Evolutionary conservation across 2,797 vertebrate genomes (phyloP).

Genomic region (Echiichthys vipera): DNA sequence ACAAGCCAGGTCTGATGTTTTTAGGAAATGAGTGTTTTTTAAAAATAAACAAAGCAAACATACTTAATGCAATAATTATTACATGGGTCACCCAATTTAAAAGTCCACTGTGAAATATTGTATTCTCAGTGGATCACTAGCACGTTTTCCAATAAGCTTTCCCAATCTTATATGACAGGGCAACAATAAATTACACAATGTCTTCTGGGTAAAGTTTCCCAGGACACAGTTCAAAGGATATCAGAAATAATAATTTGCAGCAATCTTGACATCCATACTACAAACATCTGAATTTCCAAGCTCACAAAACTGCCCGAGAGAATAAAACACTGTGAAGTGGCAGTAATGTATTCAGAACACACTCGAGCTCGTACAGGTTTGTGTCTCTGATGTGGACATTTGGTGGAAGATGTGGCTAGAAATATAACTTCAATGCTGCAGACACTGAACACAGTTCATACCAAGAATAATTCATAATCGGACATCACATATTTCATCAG

Average conservation of each 20-base stretch:
- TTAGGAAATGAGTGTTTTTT: not conserved
- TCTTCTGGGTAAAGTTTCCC: not conserved
- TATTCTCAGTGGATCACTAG: not conserved
- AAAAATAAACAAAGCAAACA: not conserved
- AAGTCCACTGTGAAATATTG: not conserved
- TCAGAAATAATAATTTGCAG: constrained; percentile 17
- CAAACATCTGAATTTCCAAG: not conserved
- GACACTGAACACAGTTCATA: constrained; percentile 12
- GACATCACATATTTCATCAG: constrained; percentile 12
- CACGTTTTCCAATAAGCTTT: constrained; percentile 10
- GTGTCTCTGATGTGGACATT: constrained; percentile 1
- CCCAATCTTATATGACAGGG: constrained; percentile 26
- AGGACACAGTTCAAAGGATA: constrained; percentile 2
- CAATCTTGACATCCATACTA: constrained; percentile 8
- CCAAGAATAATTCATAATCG: constrained; percentile 5
- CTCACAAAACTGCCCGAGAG: not conserved
- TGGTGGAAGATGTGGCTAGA: not conserved
- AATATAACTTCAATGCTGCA: not conserved
- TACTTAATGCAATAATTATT: not conserved
- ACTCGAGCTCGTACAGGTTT: constrained; percentile 11
- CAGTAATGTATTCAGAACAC: constrained; percentile 1
- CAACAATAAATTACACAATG: constrained; percentile 20
- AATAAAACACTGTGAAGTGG: constrained; percentile 5
- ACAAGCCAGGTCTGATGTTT: constrained; percentile 15
- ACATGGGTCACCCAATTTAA: not conserved